Conservation (phyloP, 2,113 vertebrate genomes). For the Lophochroa leadbeateri region DNA sequence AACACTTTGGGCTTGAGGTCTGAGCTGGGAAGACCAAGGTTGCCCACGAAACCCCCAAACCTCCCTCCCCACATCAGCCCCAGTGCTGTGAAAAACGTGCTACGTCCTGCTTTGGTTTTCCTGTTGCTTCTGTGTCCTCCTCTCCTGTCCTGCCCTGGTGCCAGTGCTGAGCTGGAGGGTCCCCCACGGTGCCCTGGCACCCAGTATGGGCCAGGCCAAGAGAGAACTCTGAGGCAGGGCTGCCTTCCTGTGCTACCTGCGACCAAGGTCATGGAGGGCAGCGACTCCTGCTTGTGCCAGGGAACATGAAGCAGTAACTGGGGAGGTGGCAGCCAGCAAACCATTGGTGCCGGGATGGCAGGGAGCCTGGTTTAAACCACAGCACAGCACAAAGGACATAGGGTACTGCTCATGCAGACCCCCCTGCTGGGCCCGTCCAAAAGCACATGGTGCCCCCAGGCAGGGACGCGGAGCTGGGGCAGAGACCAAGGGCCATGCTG, state of each 20-base stretch:
- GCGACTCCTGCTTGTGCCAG: not conserved
- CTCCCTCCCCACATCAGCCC: not conserved
- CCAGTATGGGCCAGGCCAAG: not conserved
- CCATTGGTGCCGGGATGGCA: fast-evolving
- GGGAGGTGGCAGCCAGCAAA: not conserved
- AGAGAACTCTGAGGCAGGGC: not conserved
- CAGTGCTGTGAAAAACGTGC: not conserved
- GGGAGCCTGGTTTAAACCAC: not conserved
- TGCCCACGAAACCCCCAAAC: not conserved
- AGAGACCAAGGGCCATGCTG: not conserved
- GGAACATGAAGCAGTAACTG: not conserved
- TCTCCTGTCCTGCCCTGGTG: not conserved
- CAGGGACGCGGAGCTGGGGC: not conserved
- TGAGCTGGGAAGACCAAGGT: not conserved
- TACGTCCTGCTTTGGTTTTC: not conserved
- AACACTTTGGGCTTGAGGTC: not conserved
- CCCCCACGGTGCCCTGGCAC: fast-evolving
- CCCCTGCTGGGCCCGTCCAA: fast-evolving
- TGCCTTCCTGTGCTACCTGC: not conserved
- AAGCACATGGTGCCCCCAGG: not conserved
- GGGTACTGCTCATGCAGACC: fast-evolving
- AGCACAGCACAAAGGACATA: fast-evolving
- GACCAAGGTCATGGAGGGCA: not conserved
- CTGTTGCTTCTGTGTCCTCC: too few species aligned
- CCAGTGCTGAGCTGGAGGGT: not conserved